These are phyloP conservation scores for Gadopsis bispinosus DNA, from an alignment of 2,797 vertebrate genomes.

Conservation along the genomic window DNA sequence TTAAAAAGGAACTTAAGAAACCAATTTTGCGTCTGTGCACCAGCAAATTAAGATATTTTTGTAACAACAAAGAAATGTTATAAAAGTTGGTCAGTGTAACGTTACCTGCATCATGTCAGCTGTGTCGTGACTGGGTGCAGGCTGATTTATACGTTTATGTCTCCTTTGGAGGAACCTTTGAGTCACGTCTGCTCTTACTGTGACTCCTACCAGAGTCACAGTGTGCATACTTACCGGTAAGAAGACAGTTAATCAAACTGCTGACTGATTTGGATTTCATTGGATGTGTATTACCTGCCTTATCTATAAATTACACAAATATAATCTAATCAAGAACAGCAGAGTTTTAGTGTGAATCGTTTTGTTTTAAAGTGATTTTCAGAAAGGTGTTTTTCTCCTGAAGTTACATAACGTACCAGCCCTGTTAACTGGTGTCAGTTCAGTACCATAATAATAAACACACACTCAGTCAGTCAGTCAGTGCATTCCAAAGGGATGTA, in stretches of 20 bases:
- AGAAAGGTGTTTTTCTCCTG: not conserved
- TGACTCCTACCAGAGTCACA: conserved; percentile 24
- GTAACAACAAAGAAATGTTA: not conserved
- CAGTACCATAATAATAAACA: conserved; percentile 3
- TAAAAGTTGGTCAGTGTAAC: not conserved
- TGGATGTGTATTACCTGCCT: not conserved
- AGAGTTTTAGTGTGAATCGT: not conserved
- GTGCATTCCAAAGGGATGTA: conserved; percentile 28
- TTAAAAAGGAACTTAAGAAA: not conserved
- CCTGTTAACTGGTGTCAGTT: not conserved
- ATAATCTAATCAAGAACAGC: not conserved
- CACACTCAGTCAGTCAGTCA: not conserved
- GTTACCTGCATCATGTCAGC: not conserved
- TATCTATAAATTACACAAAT: not conserved
- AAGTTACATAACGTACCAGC: not conserved
- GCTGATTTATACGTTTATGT: conserved; percentile 13
- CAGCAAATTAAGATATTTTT: not conserved
- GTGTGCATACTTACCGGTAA: not conserved
- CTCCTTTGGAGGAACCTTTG: not conserved
- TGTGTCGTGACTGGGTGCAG: conserved; percentile 1
- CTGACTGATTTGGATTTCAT: not conserved
- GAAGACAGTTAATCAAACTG: not conserved
- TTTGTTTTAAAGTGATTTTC: not conserved
- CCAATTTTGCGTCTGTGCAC: not conserved
- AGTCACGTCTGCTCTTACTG: conserved; percentile 17